Base-by-base conservation (phyloP, 2,888 invertebrate genomes). In the Cerceris ruficornis region DNA sequence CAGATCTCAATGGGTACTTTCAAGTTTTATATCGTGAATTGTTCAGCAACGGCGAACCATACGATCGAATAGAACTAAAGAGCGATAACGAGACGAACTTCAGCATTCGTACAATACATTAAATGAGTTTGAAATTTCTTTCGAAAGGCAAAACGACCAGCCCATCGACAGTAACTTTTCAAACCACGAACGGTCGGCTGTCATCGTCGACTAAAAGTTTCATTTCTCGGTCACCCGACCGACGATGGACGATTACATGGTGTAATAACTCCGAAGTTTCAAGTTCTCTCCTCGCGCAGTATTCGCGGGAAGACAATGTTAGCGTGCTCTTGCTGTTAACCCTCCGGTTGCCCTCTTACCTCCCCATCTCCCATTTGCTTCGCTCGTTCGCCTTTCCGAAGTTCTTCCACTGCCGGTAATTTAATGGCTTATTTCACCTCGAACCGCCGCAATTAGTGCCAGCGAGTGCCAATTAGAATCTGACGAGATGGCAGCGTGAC, bases 401-500 rank as follows among this genome's bases (percentile, higher is more conserved):
- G 64, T 85, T 71, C 81, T 76, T 76, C 71, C 75, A 55, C 14
- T 15, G 65, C 39, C 43, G 60, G 58, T 52, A 69, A 77, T 80
- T 78, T 70, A 79, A 82, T 69, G 77, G 75, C 78, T 82, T 80
- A 76, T 75, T 80, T 82, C 69, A 50, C 69, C 58, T 55, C 71
- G 76, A 78, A 78, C 65, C 67, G 71, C 61, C 55, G 76, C 72
- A 86, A 84, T 86, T 86, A 84, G 58, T 67, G 57, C 42, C 64
- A 54, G 46, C 76, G 66, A 58, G 66, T 72, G 62, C 75, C 78
- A 85, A 85, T 85, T 85, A 79, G 61, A 75, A 71, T 70, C 72
- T 49, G 62, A 75, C 69, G 60, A 72, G 67, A 68, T 14, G 49
- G 14, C 68, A 42, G 50, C 64, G 55, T 46, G 43, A 60, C 66